Evolutionary conservation across 2,888 invertebrate species (phyloP), one percentile per base, ranked within the genome.

Genomic region (Oegoconia quadripuncta): DNA sequence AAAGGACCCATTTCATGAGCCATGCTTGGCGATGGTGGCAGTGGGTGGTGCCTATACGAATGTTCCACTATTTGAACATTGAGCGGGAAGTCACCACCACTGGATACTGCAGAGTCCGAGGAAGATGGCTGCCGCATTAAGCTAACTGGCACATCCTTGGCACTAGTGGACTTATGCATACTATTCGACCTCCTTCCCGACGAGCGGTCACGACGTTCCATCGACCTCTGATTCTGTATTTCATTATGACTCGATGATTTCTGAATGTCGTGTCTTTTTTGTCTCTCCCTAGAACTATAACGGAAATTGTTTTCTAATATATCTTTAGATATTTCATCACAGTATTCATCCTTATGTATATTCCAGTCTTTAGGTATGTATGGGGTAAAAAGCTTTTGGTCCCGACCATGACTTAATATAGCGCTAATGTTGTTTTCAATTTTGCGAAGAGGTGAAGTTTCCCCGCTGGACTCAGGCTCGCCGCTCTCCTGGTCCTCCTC

Each of bases 371-470:
- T 88, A 59, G 82, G 84, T 78, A 87, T 65, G 59, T 88, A 88
- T 55, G 88, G 86, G 60, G 77, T 80, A 78, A 75, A 87, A 68
- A 68, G 84, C 74, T 81, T 87, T 79, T 79, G 84, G 83, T 88
- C 88, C 82, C 86, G 79, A 61, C 87, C 86, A 66, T 87, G 88
- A 67, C 88, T 92, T 60, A 93, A 72, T 66, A 93, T 86, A 61
- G 92, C 92, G 67, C 90, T 92, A 55, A 92, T 92, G 67, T 92
- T 93, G 72, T 91, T 91, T 74, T 92, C 93, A 44, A 92, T 92
- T 80, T 92, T 91, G 42, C 92, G 83, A 36, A 93, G 80, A 3
- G 93, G 93, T 6, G 92, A 92, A 38, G 91, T 90, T 52, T 90
- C 90, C 7, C 88, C 89, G 51, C 90, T 90, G 34, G 88, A 89